Conservation (phyloP, 2,888 invertebrate genomes). For the Anthophora plumipes region DNA sequence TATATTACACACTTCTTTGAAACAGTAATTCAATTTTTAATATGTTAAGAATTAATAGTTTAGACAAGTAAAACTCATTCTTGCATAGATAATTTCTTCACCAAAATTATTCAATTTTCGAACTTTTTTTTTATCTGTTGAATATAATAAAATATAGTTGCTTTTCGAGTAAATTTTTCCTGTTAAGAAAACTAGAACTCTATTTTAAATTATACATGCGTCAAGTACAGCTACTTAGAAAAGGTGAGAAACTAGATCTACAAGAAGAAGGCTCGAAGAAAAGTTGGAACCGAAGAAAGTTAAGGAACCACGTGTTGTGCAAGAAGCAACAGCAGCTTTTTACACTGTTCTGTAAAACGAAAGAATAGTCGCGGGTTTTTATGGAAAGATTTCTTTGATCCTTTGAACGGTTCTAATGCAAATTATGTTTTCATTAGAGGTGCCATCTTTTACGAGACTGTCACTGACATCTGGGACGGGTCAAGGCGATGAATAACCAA, state of each 20-base stretch:
- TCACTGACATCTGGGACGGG: slow-evolving; percentile 51
- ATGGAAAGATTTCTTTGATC: slow-evolving; percentile 10
- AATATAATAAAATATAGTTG: background rate
- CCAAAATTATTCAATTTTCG: no score
- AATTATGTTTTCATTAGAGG: slow-evolving; percentile 37
- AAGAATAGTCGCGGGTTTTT: slow-evolving; percentile 30
- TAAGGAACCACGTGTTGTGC: slow-evolving; percentile 36
- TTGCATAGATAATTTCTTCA: no score
- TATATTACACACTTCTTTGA: background rate
- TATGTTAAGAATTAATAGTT: background rate
- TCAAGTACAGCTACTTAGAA: background rate
- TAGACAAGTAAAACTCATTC: no score
- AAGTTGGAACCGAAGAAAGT: slow-evolving; percentile 22
- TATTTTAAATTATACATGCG: background rate
- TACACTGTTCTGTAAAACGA: slow-evolving; percentile 1
- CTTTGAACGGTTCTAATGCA: slow-evolving; percentile 27
- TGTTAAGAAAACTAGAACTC: background rate
- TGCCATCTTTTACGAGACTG: slow-evolving; percentile 23
- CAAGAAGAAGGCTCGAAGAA: slow-evolving; percentile 1
- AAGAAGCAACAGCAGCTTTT: slow-evolving; percentile 27
- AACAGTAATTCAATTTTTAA: background rate
- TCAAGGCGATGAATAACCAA: slow-evolving; percentile 62
- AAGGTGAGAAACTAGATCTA: slow-evolving; percentile 8
- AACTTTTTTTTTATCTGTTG: no score
- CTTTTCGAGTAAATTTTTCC: background rate